Evolutionary conservation across 2,113 vertebrate species (phyloP).

Genomic region (Chamaetylas fuelleborni): DNA sequence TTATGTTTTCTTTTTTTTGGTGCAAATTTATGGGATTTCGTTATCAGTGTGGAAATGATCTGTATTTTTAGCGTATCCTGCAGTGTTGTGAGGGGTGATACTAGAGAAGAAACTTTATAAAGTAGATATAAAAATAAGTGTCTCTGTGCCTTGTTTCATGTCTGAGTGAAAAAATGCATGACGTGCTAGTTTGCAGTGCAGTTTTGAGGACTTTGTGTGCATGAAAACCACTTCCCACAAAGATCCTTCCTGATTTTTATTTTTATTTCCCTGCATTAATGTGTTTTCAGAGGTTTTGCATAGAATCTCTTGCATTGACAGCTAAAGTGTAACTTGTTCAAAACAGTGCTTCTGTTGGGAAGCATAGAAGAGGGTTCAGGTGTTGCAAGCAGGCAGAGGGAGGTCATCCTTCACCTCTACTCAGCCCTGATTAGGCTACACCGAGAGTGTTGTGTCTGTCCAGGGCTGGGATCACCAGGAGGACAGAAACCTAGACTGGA

Average conservation of each 20-base stretch:
- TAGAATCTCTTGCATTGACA: not conserved
- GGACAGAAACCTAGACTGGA: not conserved
- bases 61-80: not conserved
- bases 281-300: not conserved
- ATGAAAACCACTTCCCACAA: not conserved
- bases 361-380: not conserved
- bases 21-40: not conserved
- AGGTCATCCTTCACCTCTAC: not conserved
- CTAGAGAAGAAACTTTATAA: not conserved
- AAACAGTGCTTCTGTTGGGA: not conserved
- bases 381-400: not conserved
- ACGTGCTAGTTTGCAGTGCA: accelerated
- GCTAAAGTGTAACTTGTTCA: not conserved
- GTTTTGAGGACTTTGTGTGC: not conserved
- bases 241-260: not conserved
- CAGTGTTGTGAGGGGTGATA: not conserved
- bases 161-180: accelerated
- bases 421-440: not conserved
- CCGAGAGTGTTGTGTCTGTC: not conserved
- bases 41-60: not conserved
- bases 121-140: accelerated
- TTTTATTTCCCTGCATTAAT: accelerated
- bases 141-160: not conserved
- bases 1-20: not conserved
- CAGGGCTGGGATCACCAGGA: not conserved